Evolutionary conservation across 2,888 invertebrate genomes (phyloP), one percentile per base, ranked within the genome.

Genomic region (Drosophila percnosoma): DNA sequence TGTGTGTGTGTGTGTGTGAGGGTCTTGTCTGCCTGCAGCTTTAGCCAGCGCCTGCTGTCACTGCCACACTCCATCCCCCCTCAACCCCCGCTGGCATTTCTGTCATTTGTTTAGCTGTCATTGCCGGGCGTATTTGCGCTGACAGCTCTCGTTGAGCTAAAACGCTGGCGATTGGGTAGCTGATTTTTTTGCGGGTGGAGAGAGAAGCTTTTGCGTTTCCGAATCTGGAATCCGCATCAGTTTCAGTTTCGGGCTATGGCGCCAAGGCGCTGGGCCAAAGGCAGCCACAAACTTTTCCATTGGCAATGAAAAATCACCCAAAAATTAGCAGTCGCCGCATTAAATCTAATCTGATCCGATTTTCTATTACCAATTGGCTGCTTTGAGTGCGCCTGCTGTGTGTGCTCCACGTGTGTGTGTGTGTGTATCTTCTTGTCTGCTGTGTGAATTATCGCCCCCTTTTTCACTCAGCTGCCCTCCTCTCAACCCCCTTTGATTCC

Each of bases 81-180:
- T 0, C 51, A n/a, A 2, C 10, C 57, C 61, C 61, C 70, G 69
- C 52, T 62, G 64, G 64, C 68, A 73, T 53, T 70, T 80, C 83
- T 88, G 87, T 88, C 88, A 88, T 85, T 87, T 87, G 87, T 87
- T 87, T 86, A 87, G 88, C 88, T 87, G 87, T 88, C 88, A 88
- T 87, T 88, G 86, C 82, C 78, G 83, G 82, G 82, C 87, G 83
- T 83, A 83, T 87, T 87, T 80, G 82, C 68, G 79, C 82, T 87
- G 87, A 87, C 85, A 87, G 85, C 83, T 83, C 65, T 71, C 58
- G 57, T 62, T 76, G 62, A 64, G 64, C 72, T 40, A 36, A 24
- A 42, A 31, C 42, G 45, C 31, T 42, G 53, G 45, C 36, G 73
- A 57, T 54, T 53, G 55, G 49, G 49, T n/a, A 48, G 29, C 59